A percentile compares a stretch with the other conserved stretches of the same genome.
These are phyloP conservation scores for Drymodes brunneopygia DNA, from an alignment of 2,113 vertebrate genomes.

Conservation along the genomic window DNA sequence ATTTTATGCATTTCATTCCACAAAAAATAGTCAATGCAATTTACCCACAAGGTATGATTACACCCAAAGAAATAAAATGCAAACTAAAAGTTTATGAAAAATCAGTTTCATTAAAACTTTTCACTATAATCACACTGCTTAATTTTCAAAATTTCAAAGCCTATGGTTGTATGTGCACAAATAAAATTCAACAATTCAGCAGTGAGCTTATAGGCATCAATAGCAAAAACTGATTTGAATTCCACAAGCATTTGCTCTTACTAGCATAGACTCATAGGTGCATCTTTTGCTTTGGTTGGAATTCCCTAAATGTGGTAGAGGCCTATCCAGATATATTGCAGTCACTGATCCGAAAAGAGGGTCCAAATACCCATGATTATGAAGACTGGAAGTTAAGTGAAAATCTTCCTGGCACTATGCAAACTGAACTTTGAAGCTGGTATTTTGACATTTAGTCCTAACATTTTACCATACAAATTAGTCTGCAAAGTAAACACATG, in stretches of 20 bases:
- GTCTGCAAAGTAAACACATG: neutral
- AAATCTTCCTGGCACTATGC: neutral
- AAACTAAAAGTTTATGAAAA: neutral
- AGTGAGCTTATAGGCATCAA: neutral
- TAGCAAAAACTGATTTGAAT: neutral
- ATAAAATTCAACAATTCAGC: neutral
- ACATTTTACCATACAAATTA: neutral
- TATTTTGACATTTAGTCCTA: neutral
- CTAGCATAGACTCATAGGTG: neutral
- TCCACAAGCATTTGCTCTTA: neutral
- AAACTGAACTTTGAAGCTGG: neutral
- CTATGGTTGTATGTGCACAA: neutral
- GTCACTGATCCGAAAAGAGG: neutral
- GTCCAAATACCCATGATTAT: neutral
- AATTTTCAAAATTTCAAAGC: neutral
- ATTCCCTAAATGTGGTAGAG: neutral
- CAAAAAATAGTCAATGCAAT: neutral
- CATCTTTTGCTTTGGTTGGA: neutral
- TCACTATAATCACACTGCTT: neutral
- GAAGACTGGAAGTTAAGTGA: neutral
- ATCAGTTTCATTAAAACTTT: neutral
- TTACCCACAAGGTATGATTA: neutral
- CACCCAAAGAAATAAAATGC: neutral
- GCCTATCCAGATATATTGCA: neutral
- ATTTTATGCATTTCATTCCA: neutral